Percentiles rank a stretch among this genome's conserved stretches.
phyloP scores from a whole-genome alignment of 2,888 invertebrate genomes.

The Heliconius sara region DNA sequence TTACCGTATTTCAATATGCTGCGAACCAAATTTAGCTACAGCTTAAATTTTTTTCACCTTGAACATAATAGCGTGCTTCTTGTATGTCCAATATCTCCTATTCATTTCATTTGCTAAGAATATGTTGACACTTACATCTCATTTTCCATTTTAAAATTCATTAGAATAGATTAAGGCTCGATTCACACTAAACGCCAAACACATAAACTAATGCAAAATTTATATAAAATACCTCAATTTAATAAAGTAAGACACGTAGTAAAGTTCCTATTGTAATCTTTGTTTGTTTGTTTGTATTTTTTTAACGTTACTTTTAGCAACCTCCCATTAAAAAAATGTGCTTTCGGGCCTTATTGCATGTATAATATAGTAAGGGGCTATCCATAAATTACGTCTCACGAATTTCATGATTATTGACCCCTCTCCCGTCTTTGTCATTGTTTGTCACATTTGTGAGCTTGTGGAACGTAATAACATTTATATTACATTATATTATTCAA shows the following conservation, averaged over 20 bases:
- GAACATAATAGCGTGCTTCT: background rate
- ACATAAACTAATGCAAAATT: background rate
- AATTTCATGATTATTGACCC: background rate
- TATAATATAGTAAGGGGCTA: background rate
- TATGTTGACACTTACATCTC: background rate
- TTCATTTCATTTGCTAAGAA: background rate
- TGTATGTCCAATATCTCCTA: background rate
- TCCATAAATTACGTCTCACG: background rate
- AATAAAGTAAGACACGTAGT: background rate
- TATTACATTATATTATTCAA: too few species aligned
- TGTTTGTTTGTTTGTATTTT: background rate
- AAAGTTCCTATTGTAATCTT: background rate
- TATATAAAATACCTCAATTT: background rate
- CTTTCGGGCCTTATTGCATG: constrained; percentile 6
- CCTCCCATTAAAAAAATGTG: background rate
- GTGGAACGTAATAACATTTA: too few species aligned
- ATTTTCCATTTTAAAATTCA: background rate
- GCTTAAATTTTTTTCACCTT: background rate
- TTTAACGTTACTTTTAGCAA: background rate
- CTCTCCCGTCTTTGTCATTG: background rate
- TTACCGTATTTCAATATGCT: background rate
- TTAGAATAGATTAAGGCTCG: constrained; percentile 9
- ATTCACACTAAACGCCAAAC: background rate
- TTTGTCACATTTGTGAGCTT: background rate
- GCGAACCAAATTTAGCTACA: background rate